Conservation (phyloP, 2,888 invertebrate species). For the Ypsolopha sequella region DNA sequence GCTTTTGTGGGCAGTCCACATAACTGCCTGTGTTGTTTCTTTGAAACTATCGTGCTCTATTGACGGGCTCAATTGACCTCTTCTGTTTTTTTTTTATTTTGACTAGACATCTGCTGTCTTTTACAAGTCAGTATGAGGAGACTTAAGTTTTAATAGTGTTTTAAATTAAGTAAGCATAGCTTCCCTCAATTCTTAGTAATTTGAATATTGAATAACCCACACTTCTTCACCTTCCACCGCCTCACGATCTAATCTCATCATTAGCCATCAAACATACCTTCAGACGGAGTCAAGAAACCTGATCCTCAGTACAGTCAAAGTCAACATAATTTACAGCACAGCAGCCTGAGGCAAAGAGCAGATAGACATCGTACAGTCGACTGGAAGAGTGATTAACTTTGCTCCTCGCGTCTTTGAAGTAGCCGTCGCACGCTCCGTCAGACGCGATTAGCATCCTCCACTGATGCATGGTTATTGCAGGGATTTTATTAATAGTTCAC, state of each 20-base stretch:
- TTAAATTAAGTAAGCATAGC: too few relatives aligned
- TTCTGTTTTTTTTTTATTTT: too few relatives aligned
- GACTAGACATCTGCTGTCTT: too few relatives aligned
- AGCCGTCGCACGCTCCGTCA: constrained; percentile 11
- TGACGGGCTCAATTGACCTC: too few relatives aligned
- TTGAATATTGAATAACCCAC: too few relatives aligned
- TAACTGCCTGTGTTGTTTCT: too few relatives aligned
- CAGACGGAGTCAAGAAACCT: background rate
- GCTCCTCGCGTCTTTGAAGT: constrained; percentile 20
- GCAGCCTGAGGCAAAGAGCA: constrained; percentile 14
- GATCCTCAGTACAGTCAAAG: constrained; percentile 33
- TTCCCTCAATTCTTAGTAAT: too few relatives aligned
- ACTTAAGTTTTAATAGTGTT: too few relatives aligned
- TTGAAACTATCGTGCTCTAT: too few relatives aligned
- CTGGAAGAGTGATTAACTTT: constrained; percentile 50
- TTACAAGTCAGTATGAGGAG: too few relatives aligned
- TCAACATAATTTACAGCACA: constrained; percentile 29
- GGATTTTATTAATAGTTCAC: constrained; percentile 2
- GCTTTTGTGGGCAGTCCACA: background rate
- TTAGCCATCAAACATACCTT: background rate
- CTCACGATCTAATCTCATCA: too few relatives aligned
- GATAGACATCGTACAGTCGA: constrained; percentile 49
- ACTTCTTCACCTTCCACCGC: too few relatives aligned
- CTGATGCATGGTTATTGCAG: constrained; percentile 10
- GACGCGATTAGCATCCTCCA: constrained; percentile 1